Percentiles rank a stretch among this genome's conserved stretches.
Conservation (phyloP, 2,888 invertebrate genomes). For the Anagyrus pseudococci region DNA sequence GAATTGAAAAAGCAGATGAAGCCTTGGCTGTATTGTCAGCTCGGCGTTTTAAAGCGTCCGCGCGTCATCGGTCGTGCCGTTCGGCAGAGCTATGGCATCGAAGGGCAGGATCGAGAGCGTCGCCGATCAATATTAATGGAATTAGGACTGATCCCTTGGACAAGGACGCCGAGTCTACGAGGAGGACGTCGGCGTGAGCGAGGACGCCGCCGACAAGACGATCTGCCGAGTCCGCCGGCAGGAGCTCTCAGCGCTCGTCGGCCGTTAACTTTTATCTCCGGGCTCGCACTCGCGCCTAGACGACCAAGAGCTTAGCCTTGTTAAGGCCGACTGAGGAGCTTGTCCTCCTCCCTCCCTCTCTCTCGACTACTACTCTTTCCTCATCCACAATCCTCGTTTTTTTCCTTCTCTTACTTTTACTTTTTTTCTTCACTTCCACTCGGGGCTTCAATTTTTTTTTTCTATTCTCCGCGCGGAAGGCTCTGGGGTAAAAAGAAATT, state of each 20-base stretch:
- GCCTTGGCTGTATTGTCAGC: too few species aligned
- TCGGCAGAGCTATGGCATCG: not conserved
- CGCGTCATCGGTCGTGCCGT: not conserved
- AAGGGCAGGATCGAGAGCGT: conserved; percentile 17
- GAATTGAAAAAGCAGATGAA: too few species aligned
- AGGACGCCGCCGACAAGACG: not conserved
- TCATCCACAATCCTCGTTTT: too few species aligned
- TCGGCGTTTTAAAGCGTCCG: too few species aligned
- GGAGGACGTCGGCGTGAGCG: not conserved
- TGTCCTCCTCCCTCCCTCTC: not conserved
- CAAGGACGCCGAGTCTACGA: too few species aligned
- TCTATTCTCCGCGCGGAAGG: too few species aligned
- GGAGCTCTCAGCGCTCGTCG: not conserved
- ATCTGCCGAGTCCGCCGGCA: too few species aligned
- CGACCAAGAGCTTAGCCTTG: not conserved
- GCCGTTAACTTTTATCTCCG: conserved; percentile 1
- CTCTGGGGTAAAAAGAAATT: conserved; percentile 7
- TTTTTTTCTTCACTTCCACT: not conserved
- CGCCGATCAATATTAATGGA: conserved; percentile 26
- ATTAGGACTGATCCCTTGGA: conserved; percentile 6
- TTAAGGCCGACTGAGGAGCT: not conserved
- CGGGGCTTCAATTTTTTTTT: too few species aligned
- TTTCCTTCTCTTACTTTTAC: too few species aligned
- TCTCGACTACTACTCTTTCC: not conserved
- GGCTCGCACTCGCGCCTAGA: not conserved